Evolutionary conservation across 2,888 invertebrate species (phyloP), one percentile per base, ranked within the genome.

Genomic region (Coronaproctus castanopsis): DNA sequence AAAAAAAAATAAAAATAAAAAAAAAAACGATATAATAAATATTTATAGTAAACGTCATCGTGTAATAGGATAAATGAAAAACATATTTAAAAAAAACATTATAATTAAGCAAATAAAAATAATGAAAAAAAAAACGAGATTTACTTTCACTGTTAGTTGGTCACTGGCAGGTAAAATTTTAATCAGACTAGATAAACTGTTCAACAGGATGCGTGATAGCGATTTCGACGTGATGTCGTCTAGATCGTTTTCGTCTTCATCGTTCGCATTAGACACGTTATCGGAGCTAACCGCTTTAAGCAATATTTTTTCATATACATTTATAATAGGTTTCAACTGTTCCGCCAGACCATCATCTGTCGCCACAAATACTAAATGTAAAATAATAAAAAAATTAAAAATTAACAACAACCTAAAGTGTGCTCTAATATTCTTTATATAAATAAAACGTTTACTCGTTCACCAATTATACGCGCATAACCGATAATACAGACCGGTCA

Each of bases 171-270:
- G 36, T 8, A 36, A 8, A 36, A 36, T 36, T 36, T 36, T 36
- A 8, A 36, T 14, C 5, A 36, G 36, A 36, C 14, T 36, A 8
- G 36, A 36, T 36, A 36, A 36, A 36, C 55, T 56, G 21, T 56
- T 51, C 5, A 59, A 50, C 24, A 58, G 23, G 49, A 60, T 57
- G 19, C 71, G 70, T 51, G 70, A 65, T 23, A 68, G 66, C 56
- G 63, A 63, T 18, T 65, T 63, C 5, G 72, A 62, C 24, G 67
- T 62, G n/a, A 21, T 54, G 50, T 57, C 52, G 10, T 71, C 71
- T 8, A 64, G 64, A 64, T 72, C 72, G 21, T 67, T 68, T 48
- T 67, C 67, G n/a, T 65, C 59, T 53, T 67, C 68, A n/a, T 69
- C 67, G 55, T 68, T 67, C 49, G 70, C 69, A 52, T 69, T 68